Evolutionary conservation across 1,140 invertebrate species (phyloP), one percentile per base, ranked within the genome.

Genomic region (Nymphalis io): DNA sequence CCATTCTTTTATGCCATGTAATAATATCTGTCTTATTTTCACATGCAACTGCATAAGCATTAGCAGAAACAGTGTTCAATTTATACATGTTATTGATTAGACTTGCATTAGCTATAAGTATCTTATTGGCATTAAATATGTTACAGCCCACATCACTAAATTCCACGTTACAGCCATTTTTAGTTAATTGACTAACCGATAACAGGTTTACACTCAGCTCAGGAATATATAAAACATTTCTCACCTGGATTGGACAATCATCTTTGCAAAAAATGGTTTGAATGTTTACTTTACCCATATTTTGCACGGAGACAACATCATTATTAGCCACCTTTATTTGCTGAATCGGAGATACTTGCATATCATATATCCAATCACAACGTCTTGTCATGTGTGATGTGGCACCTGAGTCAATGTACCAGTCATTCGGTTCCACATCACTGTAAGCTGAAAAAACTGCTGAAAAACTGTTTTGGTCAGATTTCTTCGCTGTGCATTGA

Each of bases 211-310:
- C 65, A 20, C 61, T 68, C 1, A 82, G 21, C n/a, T 74, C 63
- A 63, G 78, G 74, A 53, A 82, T 63, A 63, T 33, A 78, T 70
- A 82, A 76, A 71, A 79, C 71, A 58, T 81, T 62, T 74, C 76
- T 76, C 40, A 81, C 71, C 73, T 76, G 73, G n/a, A 78, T 75
- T n/a, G 0, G 46, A 58, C 51, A 13, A 2, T 55, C 51, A 44
- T 65, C 55, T 23, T 68, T 63, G 11, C 39, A 42, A 15, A 60
- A 4, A 1, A 11, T 60, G 6, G 55, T 73, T 12, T 69, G n/a
- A 12, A 80, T 51, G 39, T 80, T 72, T 61, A 80, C 42, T 27
- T 80, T 80, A 70, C 79, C 76, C 60, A 73, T 78, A 8, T 33
- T 70, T 60, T 78, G 27, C 44, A 80, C 76, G 39, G 70, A 46